Base-by-base conservation (phyloP, 2,113 vertebrate genomes). In the Chionomys nivalis region DNA sequence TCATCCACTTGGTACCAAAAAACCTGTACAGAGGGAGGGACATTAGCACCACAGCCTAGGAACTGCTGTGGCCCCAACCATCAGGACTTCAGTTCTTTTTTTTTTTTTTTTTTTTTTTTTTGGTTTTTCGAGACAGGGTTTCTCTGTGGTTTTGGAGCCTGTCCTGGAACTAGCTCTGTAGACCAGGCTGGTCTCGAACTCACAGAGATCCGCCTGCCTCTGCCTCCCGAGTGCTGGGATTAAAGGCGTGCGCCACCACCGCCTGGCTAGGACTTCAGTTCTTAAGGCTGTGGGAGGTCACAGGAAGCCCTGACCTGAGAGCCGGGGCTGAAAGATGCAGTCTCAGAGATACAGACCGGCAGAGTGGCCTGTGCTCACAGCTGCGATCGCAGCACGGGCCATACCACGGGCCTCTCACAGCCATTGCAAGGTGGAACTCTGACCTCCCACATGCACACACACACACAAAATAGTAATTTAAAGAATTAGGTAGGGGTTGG, bases 1-100 rank as follows among this genome's bases (percentile, higher is more conserved):
- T 99, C 99, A 99, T 99, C 99, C 99, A 99, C 95, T 99, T 99
- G 11, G 99, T 99, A 61, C 99, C 99, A 0, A 99, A 99, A 95
- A 99, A 99, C 98, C 99, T 99, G 98, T 31, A 16, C 66, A 73
- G 24, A 1, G 36, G 19, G 55, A 87, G 8, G 7, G 79, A 61
- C 1, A 39, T 49, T 93, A 65, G 39, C 10, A 47, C 66, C 66
- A 75, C 0, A 1, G 58, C 76, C 63, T 21, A 3, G 19, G 13
- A 66, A n/a, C 10, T 0, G 17, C 36, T 1, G 10, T 6, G 42
- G 79, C 68, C 90, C 28, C 1, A 24, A 17, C n/a, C 93, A 11
- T 8, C 2, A 36, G 2, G 24, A 49, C 63, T 3, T 31, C 24
- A 28, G 33, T 23, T 44, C 47, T n/a, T n/a, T n/a, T n/a, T n/a